phyloP scores from a whole-genome alignment of 1,140 invertebrate genomes.

The Chelonus insularis region DNA sequence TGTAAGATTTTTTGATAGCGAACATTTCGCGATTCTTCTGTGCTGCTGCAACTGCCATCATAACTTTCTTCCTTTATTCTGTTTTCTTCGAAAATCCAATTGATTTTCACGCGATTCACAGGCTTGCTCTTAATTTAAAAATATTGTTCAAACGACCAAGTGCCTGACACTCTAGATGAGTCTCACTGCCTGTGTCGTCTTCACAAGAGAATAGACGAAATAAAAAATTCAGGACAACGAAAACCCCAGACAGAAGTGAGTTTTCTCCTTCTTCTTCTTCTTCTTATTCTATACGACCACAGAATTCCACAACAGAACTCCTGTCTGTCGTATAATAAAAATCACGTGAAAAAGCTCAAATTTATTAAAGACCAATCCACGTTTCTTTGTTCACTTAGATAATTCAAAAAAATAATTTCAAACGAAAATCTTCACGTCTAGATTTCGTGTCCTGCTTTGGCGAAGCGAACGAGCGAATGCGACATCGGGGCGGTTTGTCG shows the following conservation, averaged over 20 bases:
- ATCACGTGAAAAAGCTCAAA: not conserved
- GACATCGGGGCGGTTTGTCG: conserved; percentile 55
- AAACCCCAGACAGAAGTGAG: conserved; percentile 2
- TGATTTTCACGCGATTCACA: conserved; percentile 22
- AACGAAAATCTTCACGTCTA: not conserved
- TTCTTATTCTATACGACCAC: conserved; percentile 33
- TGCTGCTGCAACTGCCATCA: conserved; percentile 83
- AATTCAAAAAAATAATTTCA: conserved; percentile 14
- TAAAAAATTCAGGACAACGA: conserved; percentile 26
- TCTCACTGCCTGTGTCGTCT: conserved; percentile 17
- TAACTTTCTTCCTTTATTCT: conserved; percentile 40
- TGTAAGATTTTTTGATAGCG: conserved; percentile 95
- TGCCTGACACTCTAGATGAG: conserved; percentile 22
- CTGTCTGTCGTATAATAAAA: conserved; percentile 24
- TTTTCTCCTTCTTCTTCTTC: not conserved
- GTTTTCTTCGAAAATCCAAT: not conserved
- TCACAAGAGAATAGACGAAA: not conserved
- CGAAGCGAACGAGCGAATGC: conserved; percentile 61
- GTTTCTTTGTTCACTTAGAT: not conserved
- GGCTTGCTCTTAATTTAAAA: not conserved
- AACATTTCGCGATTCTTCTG: conserved; percentile 92
- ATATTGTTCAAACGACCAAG: not conserved
- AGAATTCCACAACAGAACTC: conserved; percentile 6
- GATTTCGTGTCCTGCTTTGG: conserved; percentile 48
- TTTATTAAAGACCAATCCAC: no score